Evolutionary conservation across 1,140 invertebrate genomes (phyloP).

Genomic region (Probaryconus sp.): DNA sequence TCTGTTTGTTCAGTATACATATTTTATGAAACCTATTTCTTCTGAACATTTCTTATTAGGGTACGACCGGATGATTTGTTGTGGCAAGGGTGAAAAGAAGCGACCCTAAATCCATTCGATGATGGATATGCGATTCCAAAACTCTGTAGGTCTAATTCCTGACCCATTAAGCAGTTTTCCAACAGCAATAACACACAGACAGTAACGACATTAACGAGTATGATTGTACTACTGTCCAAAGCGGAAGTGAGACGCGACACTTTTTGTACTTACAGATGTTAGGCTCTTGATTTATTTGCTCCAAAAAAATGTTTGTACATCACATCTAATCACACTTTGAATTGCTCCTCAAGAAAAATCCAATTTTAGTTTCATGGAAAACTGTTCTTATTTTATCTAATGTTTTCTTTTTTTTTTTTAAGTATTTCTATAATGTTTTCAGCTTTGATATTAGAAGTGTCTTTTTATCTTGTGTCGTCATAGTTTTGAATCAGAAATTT

Average conservation of each 20-base stretch:
- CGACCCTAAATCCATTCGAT: constrained; percentile 48
- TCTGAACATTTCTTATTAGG: constrained; percentile 27
- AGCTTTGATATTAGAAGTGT: too few species aligned
- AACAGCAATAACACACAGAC: constrained; percentile 48
- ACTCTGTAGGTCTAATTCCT: constrained; percentile 33
- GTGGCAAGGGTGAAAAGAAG: constrained; percentile 42
- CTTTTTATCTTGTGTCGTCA: constrained; percentile 46
- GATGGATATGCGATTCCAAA: constrained; percentile 44
- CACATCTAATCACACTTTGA: constrained; percentile 27
- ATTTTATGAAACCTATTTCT: constrained; percentile 20
- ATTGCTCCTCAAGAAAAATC: too few species aligned
- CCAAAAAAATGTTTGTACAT: constrained; percentile 27
- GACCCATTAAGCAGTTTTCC: constrained; percentile 24
- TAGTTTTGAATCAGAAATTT: constrained; percentile 16
- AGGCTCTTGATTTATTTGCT: constrained; percentile 32
- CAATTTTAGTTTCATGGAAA: too few species aligned
- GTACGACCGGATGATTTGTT: constrained; percentile 51
- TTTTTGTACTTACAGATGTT: constrained; percentile 32
- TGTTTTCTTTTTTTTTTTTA: too few species aligned
- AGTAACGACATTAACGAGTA: constrained; percentile 45
- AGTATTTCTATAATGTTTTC: too few species aligned
- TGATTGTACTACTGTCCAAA: constrained; percentile 16
- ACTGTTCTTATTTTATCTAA: too few species aligned
- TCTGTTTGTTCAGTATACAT: constrained; percentile 22
- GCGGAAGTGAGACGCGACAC: constrained; percentile 23